phyloP scores from a whole-genome alignment of 2,113 vertebrate genomes.

The Gallinago media region DNA sequence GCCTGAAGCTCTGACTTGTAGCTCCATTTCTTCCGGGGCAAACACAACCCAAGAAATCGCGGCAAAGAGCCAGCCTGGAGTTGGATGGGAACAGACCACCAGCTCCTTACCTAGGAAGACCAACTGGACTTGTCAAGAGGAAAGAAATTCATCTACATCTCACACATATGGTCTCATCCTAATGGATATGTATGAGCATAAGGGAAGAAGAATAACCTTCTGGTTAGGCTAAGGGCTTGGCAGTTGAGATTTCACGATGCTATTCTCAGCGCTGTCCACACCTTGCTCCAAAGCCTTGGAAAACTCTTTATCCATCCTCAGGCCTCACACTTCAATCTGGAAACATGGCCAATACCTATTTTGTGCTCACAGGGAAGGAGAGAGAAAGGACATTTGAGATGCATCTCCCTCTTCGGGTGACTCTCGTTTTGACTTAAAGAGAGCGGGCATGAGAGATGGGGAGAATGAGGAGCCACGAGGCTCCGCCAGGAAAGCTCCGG shows the following conservation, averaged over 20 bases:
- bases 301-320: constrained; percentile 45
- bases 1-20: background rate
- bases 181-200: constrained; percentile 72
- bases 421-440: background rate
- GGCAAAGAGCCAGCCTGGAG: constrained; percentile 62
- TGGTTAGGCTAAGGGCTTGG: constrained; percentile 73
- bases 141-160: constrained; percentile 73
- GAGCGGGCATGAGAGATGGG: background rate
- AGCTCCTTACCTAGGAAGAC: constrained; percentile 69
- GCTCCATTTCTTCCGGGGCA: constrained; percentile 20
- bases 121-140: constrained; percentile 72
- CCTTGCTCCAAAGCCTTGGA: constrained; percentile 59
- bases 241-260: constrained; percentile 63
- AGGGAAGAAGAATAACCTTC: constrained; percentile 72
- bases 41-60: background rate
- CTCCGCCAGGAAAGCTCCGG: background rate
- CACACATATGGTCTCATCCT: constrained; percentile 69
- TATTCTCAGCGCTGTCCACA: constrained; percentile 70
- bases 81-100: constrained; percentile 66
- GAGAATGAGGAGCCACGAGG: background rate
- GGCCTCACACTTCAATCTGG: constrained; percentile 54
- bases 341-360: background rate
- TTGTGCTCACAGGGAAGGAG: background rate
- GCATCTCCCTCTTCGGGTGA: background rate
- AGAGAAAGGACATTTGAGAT: background rate